phyloP scores from a whole-genome alignment of 2,797 vertebrate genomes.

The Acrocephalus scirpaceus region DNA sequence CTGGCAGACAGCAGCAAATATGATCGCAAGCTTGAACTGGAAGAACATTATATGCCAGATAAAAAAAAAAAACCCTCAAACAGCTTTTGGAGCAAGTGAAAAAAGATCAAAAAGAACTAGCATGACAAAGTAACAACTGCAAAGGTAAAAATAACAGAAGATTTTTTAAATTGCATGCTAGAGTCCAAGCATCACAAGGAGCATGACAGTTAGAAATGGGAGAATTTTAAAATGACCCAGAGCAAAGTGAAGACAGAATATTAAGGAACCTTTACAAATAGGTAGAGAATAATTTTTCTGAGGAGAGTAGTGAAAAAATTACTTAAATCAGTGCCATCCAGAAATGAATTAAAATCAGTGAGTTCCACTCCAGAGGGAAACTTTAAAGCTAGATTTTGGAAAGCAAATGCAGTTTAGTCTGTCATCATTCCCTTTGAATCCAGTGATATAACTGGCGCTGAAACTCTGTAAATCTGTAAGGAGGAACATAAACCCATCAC shows the following conservation, averaged over 20 bases:
- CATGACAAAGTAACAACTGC: not conserved
- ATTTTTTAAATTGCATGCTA: not conserved
- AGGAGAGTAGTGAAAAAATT: not conserved
- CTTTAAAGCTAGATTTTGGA: not conserved
- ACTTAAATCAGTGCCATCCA: not conserved
- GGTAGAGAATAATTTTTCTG: not conserved
- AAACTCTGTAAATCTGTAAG: not conserved
- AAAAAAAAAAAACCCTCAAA: not conserved
- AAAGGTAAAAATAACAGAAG: not conserved
- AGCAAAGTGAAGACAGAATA: not conserved
- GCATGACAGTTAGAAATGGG: not conserved
- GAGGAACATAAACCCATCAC: not conserved
- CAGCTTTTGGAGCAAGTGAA: not conserved
- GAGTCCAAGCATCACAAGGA: not conserved
- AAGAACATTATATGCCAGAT: not conserved
- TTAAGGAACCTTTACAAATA: not conserved
- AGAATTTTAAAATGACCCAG: not conserved
- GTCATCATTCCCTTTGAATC: not conserved
- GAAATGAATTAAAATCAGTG: not conserved
- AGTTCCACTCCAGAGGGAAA: not conserved
- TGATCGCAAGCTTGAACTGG: not conserved
- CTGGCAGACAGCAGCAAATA: not conserved
- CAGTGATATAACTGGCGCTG: not conserved
- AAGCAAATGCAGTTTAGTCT: not conserved
- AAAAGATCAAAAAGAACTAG: not conserved